Evolutionary conservation across 2,888 invertebrate species (phyloP), one percentile per base, ranked within the genome.

Genomic region (Patella ulyssiponensis): DNA sequence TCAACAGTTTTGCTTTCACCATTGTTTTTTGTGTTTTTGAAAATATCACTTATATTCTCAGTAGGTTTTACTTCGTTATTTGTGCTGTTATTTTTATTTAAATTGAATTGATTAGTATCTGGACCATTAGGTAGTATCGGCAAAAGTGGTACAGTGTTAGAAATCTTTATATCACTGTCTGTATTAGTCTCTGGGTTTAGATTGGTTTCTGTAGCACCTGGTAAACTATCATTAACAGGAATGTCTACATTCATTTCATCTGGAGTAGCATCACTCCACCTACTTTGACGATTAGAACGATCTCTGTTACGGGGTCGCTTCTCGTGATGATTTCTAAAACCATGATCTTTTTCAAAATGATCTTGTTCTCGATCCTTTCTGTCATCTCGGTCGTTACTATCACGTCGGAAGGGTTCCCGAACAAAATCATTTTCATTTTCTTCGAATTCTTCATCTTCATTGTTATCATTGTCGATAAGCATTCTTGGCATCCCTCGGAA

Each of bases 201-300:
- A 20, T 15, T 70, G 70, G 23, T 33, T 27, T 70, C 33, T 20
- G 15, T 23, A 27, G 70, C 20, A 27, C 27, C n/a, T 27, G 70
- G 70, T 70, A 27, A 15, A 20, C 33, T 70, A 27, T 70, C 70
- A n/a, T 15, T 70, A 27, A 20, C 17, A 15, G 70, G 70, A 27
- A 27, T 64, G 64, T n/a, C 64, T 64, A 64, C 64, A 64, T n/a
- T 20, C 64, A 64, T 20, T 20, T n/a, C n/a, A 64, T n/a, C 33
- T 51, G n/a, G 78, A n/a, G 78, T 76, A 23, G 71, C 78, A 79
- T 84, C 80, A 77, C 86, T 81, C 85, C 85, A 85, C 52, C 85
- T 78, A 77, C 83, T 84, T 53, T 78, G 80, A 53, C 86, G 78
- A 71, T 78, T 52, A n/a, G 80, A 75, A 27, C 80, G 74, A 51